Percentiles rank a stretch among this genome's conserved stretches.
These are phyloP conservation scores for Nannoperca australis DNA, from an alignment of 2,797 vertebrate genomes.

Conservation along the genomic window DNA sequence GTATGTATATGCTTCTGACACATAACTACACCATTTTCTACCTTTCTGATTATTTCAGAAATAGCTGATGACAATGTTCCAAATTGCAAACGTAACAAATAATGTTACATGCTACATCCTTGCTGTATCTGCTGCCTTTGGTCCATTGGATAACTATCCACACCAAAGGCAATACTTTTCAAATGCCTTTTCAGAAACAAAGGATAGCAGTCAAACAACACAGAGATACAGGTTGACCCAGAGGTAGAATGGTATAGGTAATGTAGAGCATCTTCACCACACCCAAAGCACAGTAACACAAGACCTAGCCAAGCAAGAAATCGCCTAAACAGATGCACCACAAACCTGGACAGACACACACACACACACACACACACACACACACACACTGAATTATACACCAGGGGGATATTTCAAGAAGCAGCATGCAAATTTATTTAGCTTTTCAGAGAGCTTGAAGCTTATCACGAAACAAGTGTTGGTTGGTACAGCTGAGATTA, in stretches of 20 bases:
- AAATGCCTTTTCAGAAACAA: background rate
- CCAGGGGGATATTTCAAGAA: constrained; percentile 25
- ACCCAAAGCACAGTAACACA: constrained; percentile 28
- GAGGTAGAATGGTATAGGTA: constrained; percentile 5
- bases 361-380: constrained; percentile 5
- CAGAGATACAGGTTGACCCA: background rate
- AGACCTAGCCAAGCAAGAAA: constrained; percentile 43
- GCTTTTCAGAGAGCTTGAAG: constrained; percentile 27
- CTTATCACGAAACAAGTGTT: constrained; percentile 9
- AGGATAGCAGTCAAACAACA: background rate
- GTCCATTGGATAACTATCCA: no score
- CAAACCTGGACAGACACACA: constrained; percentile 27
- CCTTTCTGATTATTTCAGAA: constrained; percentile 8
- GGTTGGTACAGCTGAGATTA: constrained; percentile 5
- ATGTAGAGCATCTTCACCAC: constrained; percentile 9
- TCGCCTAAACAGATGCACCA: constrained; percentile 54
- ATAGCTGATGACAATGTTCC: background rate
- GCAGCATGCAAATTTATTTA: constrained; percentile 31
- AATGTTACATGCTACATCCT: background rate
- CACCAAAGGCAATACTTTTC: background rate
- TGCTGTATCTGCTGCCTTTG: background rate
- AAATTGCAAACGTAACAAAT: background rate
- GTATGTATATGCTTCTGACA: background rate
- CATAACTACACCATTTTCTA: background rate
- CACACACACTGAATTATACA: constrained; percentile 22